Base-by-base conservation (phyloP, 2,888 invertebrate genomes). In the Dorcus parallelipipedus region DNA sequence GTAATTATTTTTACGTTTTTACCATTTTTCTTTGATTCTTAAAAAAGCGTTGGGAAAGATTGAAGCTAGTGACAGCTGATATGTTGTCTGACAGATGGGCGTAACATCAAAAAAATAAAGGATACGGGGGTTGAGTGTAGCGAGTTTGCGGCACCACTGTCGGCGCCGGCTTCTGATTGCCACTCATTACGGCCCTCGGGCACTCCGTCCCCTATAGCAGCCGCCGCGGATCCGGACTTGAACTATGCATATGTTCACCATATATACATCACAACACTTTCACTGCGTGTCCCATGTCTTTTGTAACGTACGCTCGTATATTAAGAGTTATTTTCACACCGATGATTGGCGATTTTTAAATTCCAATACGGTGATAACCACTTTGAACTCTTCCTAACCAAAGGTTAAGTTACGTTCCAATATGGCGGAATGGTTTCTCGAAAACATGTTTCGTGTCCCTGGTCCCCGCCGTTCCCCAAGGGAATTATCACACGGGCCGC, bases 161-260 rank as follows among this genome's bases (percentile, higher is more conserved):
- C 77, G 84, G 84, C 82, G 83, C 81, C 81, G 83, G 84, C 79
- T 85, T 85, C 79, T 83, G 84, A 80, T 85, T 85, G 78, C 84
- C 26, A 33, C 26, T 85, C 86, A 85, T 85, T 78, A 82, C 79
- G 80, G 80, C 80, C 82, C 82, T 82, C 81, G 82, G 82, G 82
- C 83, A 76, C 82, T 78, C 75, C 81, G 82, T 82, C 80, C 73
- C 75, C 75, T 69, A 84, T 82, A 83, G 82, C 81, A 82, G 83
- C 84, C 83, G 82, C 84, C 83, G 82, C 82, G 81, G 72, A 72
- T 72, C 70, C 67, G 67, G 63, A 70, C 71, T 69, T 67, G 65
- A 68, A 67, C 70, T 73, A 75, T 76, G 73, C 77, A 78, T 78
- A 77, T 74, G 77, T 76, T 75, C 72, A 74, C 68, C 64, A 71